These are phyloP conservation scores for Nannoperca australis DNA, from an alignment of 2,797 vertebrate genomes.

Conservation along the genomic window DNA sequence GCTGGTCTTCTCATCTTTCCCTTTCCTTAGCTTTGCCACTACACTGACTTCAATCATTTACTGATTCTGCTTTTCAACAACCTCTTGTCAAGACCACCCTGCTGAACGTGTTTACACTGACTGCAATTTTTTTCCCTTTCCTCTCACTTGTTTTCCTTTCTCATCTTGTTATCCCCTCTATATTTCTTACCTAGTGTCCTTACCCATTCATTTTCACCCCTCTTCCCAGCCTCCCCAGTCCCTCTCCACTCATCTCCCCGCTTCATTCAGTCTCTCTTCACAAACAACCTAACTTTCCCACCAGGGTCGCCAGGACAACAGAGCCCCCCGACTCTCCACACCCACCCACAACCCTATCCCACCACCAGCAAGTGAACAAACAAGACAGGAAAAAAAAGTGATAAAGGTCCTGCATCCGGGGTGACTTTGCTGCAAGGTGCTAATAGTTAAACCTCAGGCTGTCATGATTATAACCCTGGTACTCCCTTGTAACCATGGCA, in stretches of 20 bases:
- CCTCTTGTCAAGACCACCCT: slow-evolving; percentile 25
- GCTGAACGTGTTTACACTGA: slow-evolving; percentile 10
- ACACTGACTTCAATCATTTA: slow-evolving; percentile 7
- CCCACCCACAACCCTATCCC: slow-evolving; percentile 40
- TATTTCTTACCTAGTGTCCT: slow-evolving; percentile 45
- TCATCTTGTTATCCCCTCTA: slow-evolving; percentile 34
- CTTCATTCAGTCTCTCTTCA: slow-evolving; percentile 62
- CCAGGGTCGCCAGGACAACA: slow-evolving; percentile 75
- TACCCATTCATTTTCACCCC: slow-evolving; percentile 48
- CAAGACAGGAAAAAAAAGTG: slow-evolving; percentile 38
- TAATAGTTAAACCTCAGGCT: slow-evolving; percentile 30
- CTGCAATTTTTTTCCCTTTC: slow-evolving; percentile 3
- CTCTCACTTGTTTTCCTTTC: slow-evolving; percentile 41
- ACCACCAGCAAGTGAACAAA: slow-evolving; percentile 68
- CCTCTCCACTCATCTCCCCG: slow-evolving; percentile 53
- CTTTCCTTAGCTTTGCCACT: slow-evolving; percentile 13
- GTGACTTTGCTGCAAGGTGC: slow-evolving; percentile 29
- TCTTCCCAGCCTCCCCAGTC: slow-evolving; percentile 51
- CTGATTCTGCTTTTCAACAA: slow-evolving; percentile 25
- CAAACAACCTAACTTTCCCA: slow-evolving; percentile 78
- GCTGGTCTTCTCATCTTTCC: slow-evolving; percentile 48
- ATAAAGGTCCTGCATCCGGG: slow-evolving; percentile 29
- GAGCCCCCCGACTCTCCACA: slow-evolving; percentile 33
- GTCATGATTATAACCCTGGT: slow-evolving; percentile 15
- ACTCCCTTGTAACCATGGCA: slow-evolving; percentile 39